phyloP scores from a whole-genome alignment of 2,888 invertebrate genomes.

The Ditula angustiorana region DNA sequence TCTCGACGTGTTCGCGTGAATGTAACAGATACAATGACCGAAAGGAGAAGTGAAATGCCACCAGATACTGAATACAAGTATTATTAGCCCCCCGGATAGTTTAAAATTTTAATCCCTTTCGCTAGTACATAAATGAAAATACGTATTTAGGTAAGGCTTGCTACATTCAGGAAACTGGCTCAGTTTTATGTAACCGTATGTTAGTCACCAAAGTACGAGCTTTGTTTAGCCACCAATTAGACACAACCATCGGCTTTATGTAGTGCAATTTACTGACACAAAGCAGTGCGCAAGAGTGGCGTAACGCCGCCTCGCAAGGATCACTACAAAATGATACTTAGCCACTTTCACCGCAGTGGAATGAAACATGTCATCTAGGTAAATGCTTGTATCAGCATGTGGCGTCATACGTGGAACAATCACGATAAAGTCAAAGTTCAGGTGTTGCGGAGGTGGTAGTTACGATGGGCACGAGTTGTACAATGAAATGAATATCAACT shows the following conservation, averaged over 20 bases:
- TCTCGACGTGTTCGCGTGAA: too few relatives aligned
- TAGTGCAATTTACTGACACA: slow-evolving; percentile 33
- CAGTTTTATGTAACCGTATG: slow-evolving; percentile 29
- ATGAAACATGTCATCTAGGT: slow-evolving; percentile 19
- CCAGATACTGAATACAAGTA: neutral
- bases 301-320: slow-evolving; percentile 22
- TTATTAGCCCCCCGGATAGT: neutral
- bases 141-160: slow-evolving; percentile 13
- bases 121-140: slow-evolving; percentile 1
- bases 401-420: neutral
- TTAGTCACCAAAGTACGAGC: slow-evolving; percentile 26
- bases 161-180: slow-evolving; percentile 29
- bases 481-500: too few relatives aligned
- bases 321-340: slow-evolving; percentile 31
- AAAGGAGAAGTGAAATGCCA: neutral
- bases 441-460: neutral
- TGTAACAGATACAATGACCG: too few relatives aligned
- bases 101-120: neutral
- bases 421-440: slow-evolving; percentile 5
- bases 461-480: neutral
- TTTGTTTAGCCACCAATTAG: slow-evolving; percentile 34
- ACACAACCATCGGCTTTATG: slow-evolving; percentile 36
- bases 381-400: slow-evolving; percentile 1
- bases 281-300: slow-evolving; percentile 30
- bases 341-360: slow-evolving; percentile 31